Base-by-base conservation (phyloP, 2,113 vertebrate species). In the Rhegmatorhina hoffmannsi region DNA sequence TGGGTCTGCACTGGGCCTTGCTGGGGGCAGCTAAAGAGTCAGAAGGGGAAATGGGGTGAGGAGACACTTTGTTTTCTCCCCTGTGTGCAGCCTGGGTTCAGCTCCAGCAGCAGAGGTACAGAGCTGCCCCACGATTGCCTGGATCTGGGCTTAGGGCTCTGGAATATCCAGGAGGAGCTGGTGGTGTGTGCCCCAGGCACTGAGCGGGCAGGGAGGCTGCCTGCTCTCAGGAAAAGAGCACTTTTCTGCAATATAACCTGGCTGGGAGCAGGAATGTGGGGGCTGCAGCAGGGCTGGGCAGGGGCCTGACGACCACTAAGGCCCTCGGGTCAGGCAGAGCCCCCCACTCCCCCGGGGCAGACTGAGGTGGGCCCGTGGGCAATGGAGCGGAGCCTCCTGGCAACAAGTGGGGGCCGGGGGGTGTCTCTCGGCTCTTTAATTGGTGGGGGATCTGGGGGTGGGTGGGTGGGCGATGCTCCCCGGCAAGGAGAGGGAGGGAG, bases 401-500 rank as follows among this genome's bases (percentile, higher is more conserved):
- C 93, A 91, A 95, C 92, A 95, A 94, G 95, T 84, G 17, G 44
- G 85, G 83, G 33, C 62, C 5, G 9, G n/a, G 53, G 66, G 29
- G n/a, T 60, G 44, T n/a, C 76, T 87, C 10, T 87, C 52, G 34
- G 67, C 44, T 80, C 56, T 72, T 94, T 92, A 94, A 96, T 77
- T 24, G 47, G 21, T 40, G 40, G 40, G 40, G 40, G 40, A 40
- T 11, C 40, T 40, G 40, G 13, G 40, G 12, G 38, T 58, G 64
- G 19, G 40, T 83, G 58, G 58, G 31, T 46, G 62, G 36, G 82
- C 14, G 52, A 73, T 40, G 85, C 16, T 80, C 63, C 36, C 74
- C 13, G 33, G 40, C 24, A n/a, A 64, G 46, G 31, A 60, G 40
- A 40, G 40, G 40, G 89, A 46, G 76, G 91, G 91, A 49, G 91